phyloP scores from a whole-genome alignment of 2,113 vertebrate species.

The Scophthalmus maximus region DNA sequence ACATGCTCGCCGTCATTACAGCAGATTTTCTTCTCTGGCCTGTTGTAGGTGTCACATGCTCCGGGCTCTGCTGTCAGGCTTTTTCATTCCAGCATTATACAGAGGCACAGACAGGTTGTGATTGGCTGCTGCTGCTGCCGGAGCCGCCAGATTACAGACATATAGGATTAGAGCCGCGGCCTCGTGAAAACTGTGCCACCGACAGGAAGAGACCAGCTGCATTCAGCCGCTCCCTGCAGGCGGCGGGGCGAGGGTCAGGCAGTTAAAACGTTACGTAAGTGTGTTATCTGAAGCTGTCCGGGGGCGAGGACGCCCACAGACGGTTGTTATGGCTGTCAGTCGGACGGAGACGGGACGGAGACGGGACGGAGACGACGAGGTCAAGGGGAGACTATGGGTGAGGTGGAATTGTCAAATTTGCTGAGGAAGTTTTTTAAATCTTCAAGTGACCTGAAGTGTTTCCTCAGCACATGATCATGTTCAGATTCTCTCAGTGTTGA shows the following conservation, averaged over 20 bases:
- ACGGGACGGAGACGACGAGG: no score
- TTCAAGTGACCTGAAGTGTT: no score
- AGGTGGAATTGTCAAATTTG: no score
- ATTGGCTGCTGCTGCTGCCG: constrained; percentile 70
- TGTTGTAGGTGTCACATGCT: constrained; percentile 54
- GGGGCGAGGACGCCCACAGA: constrained; percentile 63
- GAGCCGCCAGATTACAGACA: constrained; percentile 71
- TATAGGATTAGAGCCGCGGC: constrained; percentile 71
- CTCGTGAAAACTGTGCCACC: constrained; percentile 56
- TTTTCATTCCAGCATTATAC: constrained; percentile 67
- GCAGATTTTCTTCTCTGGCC: constrained; percentile 30
- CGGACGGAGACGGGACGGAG: constrained; percentile 51
- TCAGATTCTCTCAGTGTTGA: no score
- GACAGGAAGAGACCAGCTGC: constrained; percentile 59
- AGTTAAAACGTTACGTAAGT: constrained; percentile 68
- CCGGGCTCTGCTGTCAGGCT: constrained; percentile 56
- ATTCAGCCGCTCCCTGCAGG: constrained; percentile 49
- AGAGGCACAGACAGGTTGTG: constrained; percentile 58
- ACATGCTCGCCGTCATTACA: constrained; percentile 19
- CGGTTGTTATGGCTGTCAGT: constrained; percentile 59
- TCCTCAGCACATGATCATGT: no score
- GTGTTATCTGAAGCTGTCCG: constrained; percentile 70
- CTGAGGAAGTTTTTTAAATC: no score
- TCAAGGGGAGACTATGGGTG: no score
- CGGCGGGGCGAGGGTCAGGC: constrained; percentile 60